phyloP scores from a whole-genome alignment of 2,113 vertebrate genomes.

The Plestiodon gilberti region DNA sequence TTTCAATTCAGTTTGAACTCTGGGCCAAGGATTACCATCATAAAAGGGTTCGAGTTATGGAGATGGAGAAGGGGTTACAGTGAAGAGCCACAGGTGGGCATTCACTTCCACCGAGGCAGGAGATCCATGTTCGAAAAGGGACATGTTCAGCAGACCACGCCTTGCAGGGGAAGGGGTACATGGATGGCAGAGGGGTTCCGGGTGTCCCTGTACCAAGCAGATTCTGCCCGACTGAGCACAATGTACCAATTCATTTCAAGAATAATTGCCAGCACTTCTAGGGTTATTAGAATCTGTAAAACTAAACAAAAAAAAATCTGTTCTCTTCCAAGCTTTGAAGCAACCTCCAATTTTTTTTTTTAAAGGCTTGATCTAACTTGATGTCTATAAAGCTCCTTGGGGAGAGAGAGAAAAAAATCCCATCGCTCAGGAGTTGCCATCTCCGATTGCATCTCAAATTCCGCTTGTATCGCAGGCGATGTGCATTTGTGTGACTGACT shows the following conservation, averaged over 20 bases:
- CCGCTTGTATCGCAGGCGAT: neutral
- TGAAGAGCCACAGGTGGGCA: neutral
- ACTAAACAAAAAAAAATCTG: neutral
- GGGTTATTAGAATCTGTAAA: neutral
- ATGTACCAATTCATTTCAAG: neutral
- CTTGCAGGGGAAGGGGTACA: neutral
- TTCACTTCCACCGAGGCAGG: neutral
- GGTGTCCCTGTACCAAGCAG: neutral
- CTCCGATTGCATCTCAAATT: neutral
- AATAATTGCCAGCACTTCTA: neutral
- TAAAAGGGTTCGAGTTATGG: neutral
- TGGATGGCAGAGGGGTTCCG: neutral
- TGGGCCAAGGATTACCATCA: neutral
- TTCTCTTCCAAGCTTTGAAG: neutral
- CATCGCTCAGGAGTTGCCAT: fast-evolving
- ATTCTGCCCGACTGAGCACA: neutral
- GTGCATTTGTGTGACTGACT: neutral
- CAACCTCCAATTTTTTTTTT: neutral
- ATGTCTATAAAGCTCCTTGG: neutral
- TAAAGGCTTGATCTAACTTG: neutral
- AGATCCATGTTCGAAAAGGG: neutral
- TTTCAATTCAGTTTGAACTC: neutral
- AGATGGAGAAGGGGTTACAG: neutral
- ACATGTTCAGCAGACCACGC: fast-evolving
- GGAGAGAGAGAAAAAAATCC: neutral